Evolutionary conservation across 2,797 vertebrate species (phyloP).

Genomic region (Smutsia gigantea): DNA sequence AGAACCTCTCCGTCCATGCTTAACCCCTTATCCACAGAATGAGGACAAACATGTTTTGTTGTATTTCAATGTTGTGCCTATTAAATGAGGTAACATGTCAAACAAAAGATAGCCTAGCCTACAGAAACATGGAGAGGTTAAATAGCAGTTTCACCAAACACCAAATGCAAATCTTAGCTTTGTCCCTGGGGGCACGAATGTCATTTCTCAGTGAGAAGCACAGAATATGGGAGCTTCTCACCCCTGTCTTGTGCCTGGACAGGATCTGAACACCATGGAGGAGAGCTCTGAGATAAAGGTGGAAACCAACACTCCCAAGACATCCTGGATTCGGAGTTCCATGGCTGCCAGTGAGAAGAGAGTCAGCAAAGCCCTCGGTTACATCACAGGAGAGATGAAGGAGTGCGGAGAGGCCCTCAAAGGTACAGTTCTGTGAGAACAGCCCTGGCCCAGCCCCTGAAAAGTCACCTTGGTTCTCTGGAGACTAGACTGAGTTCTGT

Average conservation of each 20-base stretch:
- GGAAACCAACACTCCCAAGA: constrained; percentile 64
- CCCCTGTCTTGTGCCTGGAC: neutral
- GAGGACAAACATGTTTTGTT: neutral
- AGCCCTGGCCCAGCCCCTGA: neutral
- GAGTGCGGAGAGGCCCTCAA: constrained; percentile 92
- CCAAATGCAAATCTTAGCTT: neutral
- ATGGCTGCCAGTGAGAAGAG: constrained; percentile 71
- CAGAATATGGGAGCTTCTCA: neutral
- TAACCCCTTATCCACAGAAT: neutral
- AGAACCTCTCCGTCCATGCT: neutral
- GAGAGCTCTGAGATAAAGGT: constrained; percentile 78
- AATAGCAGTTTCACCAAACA: neutral
- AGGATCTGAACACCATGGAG: constrained; percentile 81
- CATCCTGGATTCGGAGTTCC: constrained; percentile 65
- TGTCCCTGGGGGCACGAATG: neutral
- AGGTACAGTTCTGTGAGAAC: constrained; percentile 86
- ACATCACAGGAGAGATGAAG: constrained; percentile 94
- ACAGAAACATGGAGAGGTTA: neutral
- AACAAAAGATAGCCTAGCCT: neutral
- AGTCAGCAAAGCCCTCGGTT: constrained; percentile 88
- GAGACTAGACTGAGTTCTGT: neutral
- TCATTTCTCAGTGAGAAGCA: neutral
- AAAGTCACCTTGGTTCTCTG: rapidly evolving
- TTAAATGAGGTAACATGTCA: neutral
- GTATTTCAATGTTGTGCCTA: neutral